Percentiles rank a stretch among this genome's conserved stretches.
Conservation (phyloP, 1,140 invertebrate species). For the Rhyzopertha dominica region DNA sequence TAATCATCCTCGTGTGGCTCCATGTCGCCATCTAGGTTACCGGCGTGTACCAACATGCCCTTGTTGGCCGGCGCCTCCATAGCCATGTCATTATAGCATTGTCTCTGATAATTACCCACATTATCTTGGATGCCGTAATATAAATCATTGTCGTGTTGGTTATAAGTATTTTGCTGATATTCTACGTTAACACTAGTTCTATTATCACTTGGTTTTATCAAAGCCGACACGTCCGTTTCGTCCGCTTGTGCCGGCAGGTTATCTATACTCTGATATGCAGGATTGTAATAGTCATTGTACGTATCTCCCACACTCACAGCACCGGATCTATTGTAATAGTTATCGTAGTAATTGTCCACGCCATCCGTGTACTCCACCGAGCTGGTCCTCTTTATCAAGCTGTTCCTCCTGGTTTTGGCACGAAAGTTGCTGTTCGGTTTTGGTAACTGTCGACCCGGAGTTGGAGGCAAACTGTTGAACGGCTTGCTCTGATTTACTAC, state of each 20-base stretch:
- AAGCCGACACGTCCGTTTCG: slow-evolving; percentile 16
- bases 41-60: too few species aligned
- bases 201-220: slow-evolving; percentile 43
- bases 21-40: too few species aligned
- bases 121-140: too few species aligned
- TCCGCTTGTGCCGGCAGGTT: slow-evolving; percentile 39
- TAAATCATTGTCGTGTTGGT: too few species aligned
- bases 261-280: slow-evolving; percentile 58
- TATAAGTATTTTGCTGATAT: slow-evolving; percentile 52
- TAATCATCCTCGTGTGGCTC: too few species aligned
- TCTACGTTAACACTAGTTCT: slow-evolving; percentile 44
- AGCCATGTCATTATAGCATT: too few species aligned
- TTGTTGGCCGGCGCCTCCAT: too few species aligned
- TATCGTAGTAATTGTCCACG: slow-evolving; percentile 30
- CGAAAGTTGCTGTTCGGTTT: slow-evolving; percentile 41
- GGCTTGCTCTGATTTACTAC: slow-evolving; percentile 32
- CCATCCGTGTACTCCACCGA: slow-evolving; percentile 39
- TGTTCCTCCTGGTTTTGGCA: slow-evolving; percentile 34
- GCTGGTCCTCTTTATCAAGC: slow-evolving; percentile 38
- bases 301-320: slow-evolving; percentile 49
- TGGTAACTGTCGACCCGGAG: slow-evolving; percentile 52
- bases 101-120: too few species aligned
- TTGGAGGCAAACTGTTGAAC: slow-evolving; percentile 51
- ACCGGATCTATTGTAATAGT: slow-evolving; percentile 39
- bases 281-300: slow-evolving; percentile 68